phyloP scores from a whole-genome alignment of 2,797 vertebrate genomes.

The Hapalemur alaotrensis region DNA sequence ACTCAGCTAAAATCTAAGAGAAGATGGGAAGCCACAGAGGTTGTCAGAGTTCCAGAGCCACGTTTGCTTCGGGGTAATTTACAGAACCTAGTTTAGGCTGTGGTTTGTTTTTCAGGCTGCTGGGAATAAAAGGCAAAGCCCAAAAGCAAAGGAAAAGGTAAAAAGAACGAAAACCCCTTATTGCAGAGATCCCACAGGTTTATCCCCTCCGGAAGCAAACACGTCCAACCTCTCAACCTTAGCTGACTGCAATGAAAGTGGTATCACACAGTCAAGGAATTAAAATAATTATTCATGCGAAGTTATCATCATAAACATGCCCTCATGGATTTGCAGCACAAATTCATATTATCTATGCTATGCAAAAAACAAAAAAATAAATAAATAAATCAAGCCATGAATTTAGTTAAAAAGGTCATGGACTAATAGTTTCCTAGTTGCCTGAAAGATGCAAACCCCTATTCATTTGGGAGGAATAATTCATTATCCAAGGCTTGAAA shows the following conservation, averaged over 20 bases:
- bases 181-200: background rate
- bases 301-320: background rate
- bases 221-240: background rate
- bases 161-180: background rate
- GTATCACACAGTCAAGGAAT: background rate
- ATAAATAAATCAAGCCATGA: background rate
- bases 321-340: background rate
- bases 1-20: background rate
- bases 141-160: background rate
- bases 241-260: background rate
- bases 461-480: background rate
- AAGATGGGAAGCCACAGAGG: background rate
- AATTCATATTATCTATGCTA: background rate
- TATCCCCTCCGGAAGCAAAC: background rate
- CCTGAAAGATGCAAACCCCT: background rate
- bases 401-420: background rate
- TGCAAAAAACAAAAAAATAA: background rate
- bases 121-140: background rate
- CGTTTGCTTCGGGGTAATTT: background rate
- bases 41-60: background rate
- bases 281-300: background rate
- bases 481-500: background rate
- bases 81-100: background rate
- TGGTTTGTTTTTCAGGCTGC: background rate
- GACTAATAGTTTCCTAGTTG: background rate